phyloP scores from a whole-genome alignment of 2,797 vertebrate genomes.

The Pseudochirops corinnae region DNA sequence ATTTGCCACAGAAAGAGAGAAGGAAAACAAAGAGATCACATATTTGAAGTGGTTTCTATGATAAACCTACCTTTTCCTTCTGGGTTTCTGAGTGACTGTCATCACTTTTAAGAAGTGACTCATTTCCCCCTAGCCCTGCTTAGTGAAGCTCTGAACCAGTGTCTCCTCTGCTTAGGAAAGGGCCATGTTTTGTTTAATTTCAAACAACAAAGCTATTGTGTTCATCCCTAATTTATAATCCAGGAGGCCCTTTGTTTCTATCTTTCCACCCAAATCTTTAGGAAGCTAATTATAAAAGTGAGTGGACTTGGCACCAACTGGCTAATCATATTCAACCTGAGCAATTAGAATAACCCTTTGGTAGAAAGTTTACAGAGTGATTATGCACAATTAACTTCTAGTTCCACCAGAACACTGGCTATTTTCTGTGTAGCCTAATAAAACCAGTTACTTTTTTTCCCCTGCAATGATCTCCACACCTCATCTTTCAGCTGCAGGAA shows the following conservation, averaged over 20 bases:
- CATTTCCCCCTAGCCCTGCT: slow-evolving; percentile 50
- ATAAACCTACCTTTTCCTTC: slow-evolving; percentile 77
- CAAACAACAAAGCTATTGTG: slow-evolving; percentile 78
- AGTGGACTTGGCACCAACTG: slow-evolving; percentile 78
- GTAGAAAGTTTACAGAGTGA: slow-evolving; percentile 83
- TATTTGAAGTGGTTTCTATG: slow-evolving; percentile 69
- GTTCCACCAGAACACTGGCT: slow-evolving; percentile 81
- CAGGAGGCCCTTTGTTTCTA: slow-evolving; percentile 73
- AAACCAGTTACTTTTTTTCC: slow-evolving; percentile 78
- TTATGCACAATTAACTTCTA: slow-evolving; percentile 84
- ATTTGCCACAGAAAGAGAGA: slow-evolving; percentile 41
- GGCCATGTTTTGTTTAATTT: slow-evolving; percentile 71
- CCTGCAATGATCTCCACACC: slow-evolving; percentile 63
- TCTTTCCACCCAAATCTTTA: slow-evolving; percentile 77
- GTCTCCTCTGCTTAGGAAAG: slow-evolving; percentile 67
- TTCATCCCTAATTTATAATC: slow-evolving; percentile 82
- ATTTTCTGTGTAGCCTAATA: slow-evolving; percentile 82
- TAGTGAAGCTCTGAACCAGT: slow-evolving; percentile 76
- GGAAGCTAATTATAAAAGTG: slow-evolving; percentile 83
- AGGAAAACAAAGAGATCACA: slow-evolving; percentile 62
- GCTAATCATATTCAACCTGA: slow-evolving; percentile 77
- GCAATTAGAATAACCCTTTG: slow-evolving; percentile 81
- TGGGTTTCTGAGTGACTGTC: slow-evolving; percentile 72
- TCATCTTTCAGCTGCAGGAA: slow-evolving; percentile 80
- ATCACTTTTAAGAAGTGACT: slow-evolving; percentile 76